These are phyloP conservation scores for Hyposmocoma kahamanoa DNA, from an alignment of 1,140 invertebrate species.

Conservation along the genomic window DNA sequence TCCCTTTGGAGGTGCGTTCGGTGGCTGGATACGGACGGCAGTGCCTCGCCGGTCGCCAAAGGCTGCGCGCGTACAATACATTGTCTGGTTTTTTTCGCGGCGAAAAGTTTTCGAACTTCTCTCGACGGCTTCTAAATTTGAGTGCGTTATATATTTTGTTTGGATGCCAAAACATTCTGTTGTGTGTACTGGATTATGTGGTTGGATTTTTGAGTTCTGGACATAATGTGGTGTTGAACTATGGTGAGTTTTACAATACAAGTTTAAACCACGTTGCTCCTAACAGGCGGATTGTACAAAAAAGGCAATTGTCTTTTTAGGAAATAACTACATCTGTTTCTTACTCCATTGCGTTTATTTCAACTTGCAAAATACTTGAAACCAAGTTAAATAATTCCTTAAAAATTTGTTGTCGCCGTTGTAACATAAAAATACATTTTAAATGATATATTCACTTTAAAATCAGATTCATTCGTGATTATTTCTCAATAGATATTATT, in stretches of 20 bases:
- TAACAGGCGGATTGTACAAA: too few relatives aligned
- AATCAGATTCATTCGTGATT: too few relatives aligned
- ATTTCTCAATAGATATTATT: too few relatives aligned
- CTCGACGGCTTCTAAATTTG: slow-evolving; percentile 16
- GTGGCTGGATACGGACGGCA: slow-evolving; percentile 23
- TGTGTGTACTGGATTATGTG: slow-evolving; percentile 7
- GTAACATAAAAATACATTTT: too few relatives aligned
- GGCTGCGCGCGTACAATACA: slow-evolving; percentile 19
- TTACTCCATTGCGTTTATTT: too few relatives aligned
- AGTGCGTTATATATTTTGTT: slow-evolving; percentile 7
- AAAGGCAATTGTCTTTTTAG: too few relatives aligned
- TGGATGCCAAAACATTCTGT: not conserved
- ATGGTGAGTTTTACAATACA: not conserved
- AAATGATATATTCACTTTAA: too few relatives aligned
- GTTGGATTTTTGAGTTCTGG: not conserved
- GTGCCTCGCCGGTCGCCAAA: slow-evolving; percentile 32
- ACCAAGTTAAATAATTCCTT: too few relatives aligned
- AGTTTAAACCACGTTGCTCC: too few relatives aligned
- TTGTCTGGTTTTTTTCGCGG: slow-evolving; percentile 17
- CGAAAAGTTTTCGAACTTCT: slow-evolving; percentile 46
- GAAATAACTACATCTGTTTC: too few relatives aligned
- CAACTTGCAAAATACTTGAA: too few relatives aligned
- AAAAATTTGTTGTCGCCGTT: too few relatives aligned
- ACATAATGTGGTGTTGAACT: not conserved
- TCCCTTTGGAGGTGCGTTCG: slow-evolving; percentile 38